Percentiles rank a stretch among this genome's conserved stretches.
These are phyloP conservation scores for Drosophila kepulauana DNA, from an alignment of 1,140 invertebrate species.

Conservation along the genomic window DNA sequence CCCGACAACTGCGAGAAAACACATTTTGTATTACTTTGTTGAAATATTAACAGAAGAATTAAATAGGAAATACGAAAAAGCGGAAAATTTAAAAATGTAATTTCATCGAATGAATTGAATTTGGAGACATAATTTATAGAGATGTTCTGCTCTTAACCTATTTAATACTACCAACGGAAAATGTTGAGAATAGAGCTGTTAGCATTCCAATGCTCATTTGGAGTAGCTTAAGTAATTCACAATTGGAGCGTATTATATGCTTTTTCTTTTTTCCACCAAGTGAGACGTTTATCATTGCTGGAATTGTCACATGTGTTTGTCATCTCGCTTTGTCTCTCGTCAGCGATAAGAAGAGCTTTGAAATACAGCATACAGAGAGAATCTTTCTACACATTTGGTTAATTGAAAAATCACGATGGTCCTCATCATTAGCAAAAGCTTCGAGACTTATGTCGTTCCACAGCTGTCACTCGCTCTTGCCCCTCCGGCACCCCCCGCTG, in stretches of 20 bases:
- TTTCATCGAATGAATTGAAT: background rate
- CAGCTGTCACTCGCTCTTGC: slow-evolving; percentile 12
- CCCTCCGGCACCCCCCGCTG: background rate
- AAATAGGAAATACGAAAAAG: background rate
- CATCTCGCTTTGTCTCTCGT: slow-evolving; percentile 23
- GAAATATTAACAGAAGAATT: background rate
- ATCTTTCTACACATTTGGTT: slow-evolving; percentile 68
- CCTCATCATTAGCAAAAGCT: slow-evolving; percentile 79
- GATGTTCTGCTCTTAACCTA: too few relatives aligned
- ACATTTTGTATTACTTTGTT: background rate
- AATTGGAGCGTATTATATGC: background rate
- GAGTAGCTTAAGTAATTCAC: background rate
- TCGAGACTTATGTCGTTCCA: slow-evolving; percentile 72
- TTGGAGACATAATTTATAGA: too few relatives aligned
- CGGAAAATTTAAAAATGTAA: background rate
- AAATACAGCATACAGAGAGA: slow-evolving; percentile 16
- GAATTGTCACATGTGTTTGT: slow-evolving; percentile 37
- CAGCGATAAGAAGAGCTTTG: slow-evolving; percentile 16
- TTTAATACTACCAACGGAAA: too few relatives aligned
- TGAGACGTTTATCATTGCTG: slow-evolving; percentile 12
- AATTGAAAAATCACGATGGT: slow-evolving; percentile 80
- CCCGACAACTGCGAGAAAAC: background rate
- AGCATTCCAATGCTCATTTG: background rate
- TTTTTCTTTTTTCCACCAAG: background rate
- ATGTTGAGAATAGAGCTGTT: background rate